Evolutionary conservation across 2,113 vertebrate genomes (phyloP).

Genomic region (Crotalus helleri): DNA sequence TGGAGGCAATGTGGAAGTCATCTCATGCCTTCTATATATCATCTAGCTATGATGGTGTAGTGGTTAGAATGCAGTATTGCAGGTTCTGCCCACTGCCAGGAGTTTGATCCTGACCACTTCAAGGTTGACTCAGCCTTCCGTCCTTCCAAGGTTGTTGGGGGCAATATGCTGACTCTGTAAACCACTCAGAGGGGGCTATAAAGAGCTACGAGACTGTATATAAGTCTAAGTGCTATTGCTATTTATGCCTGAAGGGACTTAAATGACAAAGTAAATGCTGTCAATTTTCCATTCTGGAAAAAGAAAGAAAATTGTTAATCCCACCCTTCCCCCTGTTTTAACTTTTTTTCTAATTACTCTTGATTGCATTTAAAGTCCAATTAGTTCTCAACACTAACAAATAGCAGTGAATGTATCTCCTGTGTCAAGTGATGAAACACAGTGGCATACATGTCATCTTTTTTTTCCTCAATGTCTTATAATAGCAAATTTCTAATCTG

Average conservation of each 20-base stretch:
- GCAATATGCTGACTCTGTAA: background rate
- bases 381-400: background rate
- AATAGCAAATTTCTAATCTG: constrained; percentile 15
- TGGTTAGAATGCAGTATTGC: background rate
- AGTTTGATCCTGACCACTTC: background rate
- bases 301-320: background rate
- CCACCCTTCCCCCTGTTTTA: background rate
- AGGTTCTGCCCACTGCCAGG: background rate
- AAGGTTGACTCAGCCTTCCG: background rate
- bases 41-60: background rate
- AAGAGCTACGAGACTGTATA: background rate
- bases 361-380: background rate
- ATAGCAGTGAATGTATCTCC: background rate
- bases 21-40: background rate
- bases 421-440: background rate
- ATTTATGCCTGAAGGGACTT: background rate
- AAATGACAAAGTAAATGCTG: background rate
- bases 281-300: background rate
- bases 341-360: background rate
- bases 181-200: background rate
- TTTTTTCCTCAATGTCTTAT: background rate
- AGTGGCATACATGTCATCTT: background rate
- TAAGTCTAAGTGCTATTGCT: background rate
- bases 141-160: background rate
- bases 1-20: background rate